Evolutionary conservation across 1,140 invertebrate genomes (phyloP), one percentile per base, ranked within the genome.

Genomic region (Vanessa atalanta): DNA sequence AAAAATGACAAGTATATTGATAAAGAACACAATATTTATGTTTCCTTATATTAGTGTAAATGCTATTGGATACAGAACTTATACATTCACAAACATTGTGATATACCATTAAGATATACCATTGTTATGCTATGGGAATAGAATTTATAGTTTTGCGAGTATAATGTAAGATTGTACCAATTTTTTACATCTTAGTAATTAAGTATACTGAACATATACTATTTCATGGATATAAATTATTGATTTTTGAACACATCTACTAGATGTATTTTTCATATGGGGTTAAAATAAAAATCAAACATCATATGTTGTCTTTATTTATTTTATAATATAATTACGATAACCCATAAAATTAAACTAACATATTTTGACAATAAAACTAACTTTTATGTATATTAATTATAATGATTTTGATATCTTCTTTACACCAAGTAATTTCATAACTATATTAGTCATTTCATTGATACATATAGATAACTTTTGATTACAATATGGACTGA

Each of bases 321-420:
- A 23, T 23, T 12, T 12, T 57, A n/a, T 53, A 53, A 53, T 53
- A 53, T 53, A 57, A 31, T 67, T 67, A 67, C 37, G 37, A 55
- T 67, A 55, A 53, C 53, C 53, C 48, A 55, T 67, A 67, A 67
- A 67, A 67, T 47, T 67, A 67, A 37, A 55, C 65, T 66, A 53
- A 66, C 47, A 51, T 66, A n/a, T 16, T 53, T 53, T 53, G 8
- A 9, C n/a, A 53, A n/a, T 16, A 31, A 53, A 53, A 53, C 50
- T 53, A 53, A 53, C 50, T 16, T 3, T 5, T 43, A 43, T n/a
- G 50, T 53, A 53, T 53, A n/a, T 5, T 53, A 53, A 16, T 53
- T n/a, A n/a, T 53, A 53, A 53, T 53, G n/a, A 53, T 53, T 57
- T 57, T 23, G 37, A 43, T 43, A 43, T 43, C 11, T 57, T 11